Evolutionary conservation across 2,113 vertebrate genomes (phyloP).

Genomic region (Cyanocitta stelleri): DNA sequence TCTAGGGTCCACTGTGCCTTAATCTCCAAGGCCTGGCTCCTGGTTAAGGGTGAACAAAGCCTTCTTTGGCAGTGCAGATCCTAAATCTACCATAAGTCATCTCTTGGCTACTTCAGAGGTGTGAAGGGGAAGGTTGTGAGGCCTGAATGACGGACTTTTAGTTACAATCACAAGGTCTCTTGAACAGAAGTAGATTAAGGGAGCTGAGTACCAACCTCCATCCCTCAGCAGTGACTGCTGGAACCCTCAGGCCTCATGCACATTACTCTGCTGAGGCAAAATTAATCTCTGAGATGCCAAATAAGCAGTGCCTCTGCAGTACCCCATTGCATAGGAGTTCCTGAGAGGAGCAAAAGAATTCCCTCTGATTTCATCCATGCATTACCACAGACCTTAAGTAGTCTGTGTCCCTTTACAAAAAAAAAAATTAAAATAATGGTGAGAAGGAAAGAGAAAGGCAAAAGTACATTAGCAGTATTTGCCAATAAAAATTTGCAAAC

Average conservation of each 20-base stretch:
- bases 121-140: neutral
- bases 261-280: neutral
- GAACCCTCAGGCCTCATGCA: neutral
- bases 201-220: neutral
- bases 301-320: neutral
- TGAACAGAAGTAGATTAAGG: neutral
- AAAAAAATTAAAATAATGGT: rapidly evolving
- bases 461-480: neutral
- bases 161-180: neutral
- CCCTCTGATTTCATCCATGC: neutral
- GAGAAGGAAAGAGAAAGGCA: neutral
- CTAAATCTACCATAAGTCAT: neutral
- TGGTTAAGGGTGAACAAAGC: neutral
- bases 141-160: neutral
- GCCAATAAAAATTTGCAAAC: neutral
- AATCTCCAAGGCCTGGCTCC: neutral
- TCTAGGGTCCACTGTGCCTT: neutral
- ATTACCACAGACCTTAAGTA: neutral
- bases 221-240: neutral
- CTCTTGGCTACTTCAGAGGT: neutral
- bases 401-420: neutral
- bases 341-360: neutral
- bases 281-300: neutral
- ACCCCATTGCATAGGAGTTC: neutral
- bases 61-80: neutral